A percentile compares a stretch with the other conserved stretches of the same genome.
Evolutionary conservation across 2,888 invertebrate genomes (phyloP).

Genomic region (Venusia cambrica): DNA sequence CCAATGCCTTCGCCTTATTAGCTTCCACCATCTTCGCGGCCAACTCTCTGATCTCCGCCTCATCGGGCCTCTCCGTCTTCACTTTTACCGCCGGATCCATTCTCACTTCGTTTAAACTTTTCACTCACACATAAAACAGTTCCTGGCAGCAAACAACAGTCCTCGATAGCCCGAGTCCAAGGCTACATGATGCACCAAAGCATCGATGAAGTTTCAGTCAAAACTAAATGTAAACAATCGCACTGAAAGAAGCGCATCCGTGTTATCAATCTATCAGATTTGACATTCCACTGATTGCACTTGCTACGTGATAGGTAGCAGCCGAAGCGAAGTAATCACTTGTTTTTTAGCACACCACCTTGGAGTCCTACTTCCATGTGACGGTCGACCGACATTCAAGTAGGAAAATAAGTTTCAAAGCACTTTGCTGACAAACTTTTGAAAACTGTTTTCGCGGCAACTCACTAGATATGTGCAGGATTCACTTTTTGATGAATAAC

Average conservation of each 20-base stretch:
- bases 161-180: slow-evolving; percentile 28
- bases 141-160: slow-evolving; percentile 16
- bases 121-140: slow-evolving; percentile 9
- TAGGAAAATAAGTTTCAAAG: slow-evolving; percentile 53
- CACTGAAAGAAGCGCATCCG: slow-evolving; percentile 44
- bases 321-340: slow-evolving; percentile 29
- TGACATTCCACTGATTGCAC: slow-evolving; percentile 55
- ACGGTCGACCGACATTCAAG: slow-evolving; percentile 34
- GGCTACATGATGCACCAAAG: slow-evolving; percentile 63
- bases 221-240: slow-evolving; percentile 64
- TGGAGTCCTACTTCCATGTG: slow-evolving; percentile 43
- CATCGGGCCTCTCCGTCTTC: slow-evolving; percentile 89
- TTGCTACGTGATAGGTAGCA: slow-evolving; percentile 35
- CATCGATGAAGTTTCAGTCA: slow-evolving; percentile 48
- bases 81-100: slow-evolving; percentile 73
- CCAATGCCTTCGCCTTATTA: slow-evolving; percentile 84
- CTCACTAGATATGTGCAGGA: slow-evolving; percentile 19
- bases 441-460: slow-evolving; percentile 51
- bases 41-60: slow-evolving; percentile 92
- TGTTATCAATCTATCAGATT: slow-evolving; percentile 50
- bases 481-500: slow-evolving; percentile 23
- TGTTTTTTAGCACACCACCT: slow-evolving; percentile 34
- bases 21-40: slow-evolving; percentile 94
- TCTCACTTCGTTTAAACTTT: slow-evolving; percentile 24
- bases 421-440: slow-evolving; percentile 50